A percentile compares a stretch with the other conserved stretches of the same genome.
Conservation (phyloP, 2,797 vertebrate genomes). For the Jordanella pulchra region DNA sequence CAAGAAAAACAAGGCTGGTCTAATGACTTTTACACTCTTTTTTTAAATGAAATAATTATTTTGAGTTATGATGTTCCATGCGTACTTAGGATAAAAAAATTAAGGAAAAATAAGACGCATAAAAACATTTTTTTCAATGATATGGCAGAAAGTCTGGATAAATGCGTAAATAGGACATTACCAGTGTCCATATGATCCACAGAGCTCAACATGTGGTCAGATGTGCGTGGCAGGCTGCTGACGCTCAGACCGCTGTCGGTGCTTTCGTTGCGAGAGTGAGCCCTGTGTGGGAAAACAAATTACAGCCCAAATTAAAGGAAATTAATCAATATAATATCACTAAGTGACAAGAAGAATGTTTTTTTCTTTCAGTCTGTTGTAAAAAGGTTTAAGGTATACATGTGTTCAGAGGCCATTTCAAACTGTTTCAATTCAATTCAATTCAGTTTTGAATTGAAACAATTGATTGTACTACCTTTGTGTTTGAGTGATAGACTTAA, state of each 20-base stretch:
- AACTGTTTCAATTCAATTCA: neutral
- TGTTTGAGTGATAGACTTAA: neutral
- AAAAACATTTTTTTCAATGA: neutral
- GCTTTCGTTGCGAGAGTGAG: slow-evolving; percentile 94
- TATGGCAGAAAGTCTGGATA: neutral
- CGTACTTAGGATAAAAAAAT: too few species aligned
- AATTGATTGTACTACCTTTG: neutral
- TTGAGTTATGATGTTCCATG: too few species aligned
- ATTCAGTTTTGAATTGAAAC: too few species aligned
- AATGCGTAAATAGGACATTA: slow-evolving; percentile 59
- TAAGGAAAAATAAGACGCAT: too few species aligned
- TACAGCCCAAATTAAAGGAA: neutral
- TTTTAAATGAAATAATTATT: too few species aligned
- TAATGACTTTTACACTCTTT: too few species aligned
- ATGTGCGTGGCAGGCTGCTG: slow-evolving; percentile 92
- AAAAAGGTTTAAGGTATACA: neutral
- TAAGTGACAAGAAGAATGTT: neutral
- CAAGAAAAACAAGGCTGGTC: too few species aligned
- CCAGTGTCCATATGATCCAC: slow-evolving; percentile 97
- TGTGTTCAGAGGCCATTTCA: neutral
- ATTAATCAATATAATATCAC: neutral
- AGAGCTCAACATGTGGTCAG: slow-evolving; percentile 92
- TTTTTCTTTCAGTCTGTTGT: neutral
- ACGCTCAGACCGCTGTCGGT: slow-evolving; percentile 94
- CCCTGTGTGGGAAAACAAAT: slow-evolving; percentile 72